These are phyloP conservation scores for Phoenicopterus ruber DNA, from an alignment of 2,113 vertebrate genomes.

Conservation along the genomic window DNA sequence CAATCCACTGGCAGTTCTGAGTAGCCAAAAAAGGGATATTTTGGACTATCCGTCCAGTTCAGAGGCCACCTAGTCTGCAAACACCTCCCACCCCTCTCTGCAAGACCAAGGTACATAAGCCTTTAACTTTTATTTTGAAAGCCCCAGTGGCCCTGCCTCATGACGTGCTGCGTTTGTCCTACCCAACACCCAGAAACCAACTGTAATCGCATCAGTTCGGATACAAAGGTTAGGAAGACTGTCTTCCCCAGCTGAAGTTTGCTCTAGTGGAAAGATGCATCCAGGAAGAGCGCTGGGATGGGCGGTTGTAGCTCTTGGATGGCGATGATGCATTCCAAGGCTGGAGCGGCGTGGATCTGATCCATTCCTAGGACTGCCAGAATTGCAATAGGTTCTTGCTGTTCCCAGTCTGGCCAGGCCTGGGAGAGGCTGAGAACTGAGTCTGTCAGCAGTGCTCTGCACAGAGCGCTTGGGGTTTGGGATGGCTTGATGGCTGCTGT, in stretches of 20 bases:
- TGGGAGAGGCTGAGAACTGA: not conserved
- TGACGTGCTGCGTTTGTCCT: accelerated
- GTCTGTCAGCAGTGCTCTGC: not conserved
- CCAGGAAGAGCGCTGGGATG: not conserved
- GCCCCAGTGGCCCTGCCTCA: accelerated
- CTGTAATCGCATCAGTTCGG: accelerated
- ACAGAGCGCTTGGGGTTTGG: not conserved
- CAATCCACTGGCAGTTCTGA: not conserved
- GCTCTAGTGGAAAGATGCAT: not conserved
- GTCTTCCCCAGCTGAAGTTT: not conserved
- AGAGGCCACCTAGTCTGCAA: not conserved
- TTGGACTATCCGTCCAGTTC: not conserved
- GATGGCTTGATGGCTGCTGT: not conserved
- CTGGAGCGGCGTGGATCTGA: not conserved
- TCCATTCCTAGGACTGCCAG: not conserved
- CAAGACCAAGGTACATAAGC: not conserved
- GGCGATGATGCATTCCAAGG: not conserved
- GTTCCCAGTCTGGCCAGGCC: not conserved
- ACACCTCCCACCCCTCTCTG: not conserved
- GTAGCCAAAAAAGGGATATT: not conserved
- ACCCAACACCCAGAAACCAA: not conserved
- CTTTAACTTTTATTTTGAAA: not conserved
- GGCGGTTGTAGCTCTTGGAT: not conserved
- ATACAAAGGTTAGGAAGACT: not conserved
- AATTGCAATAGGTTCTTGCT: not conserved